A percentile compares a stretch with the other conserved stretches of the same genome.
phyloP scores from a whole-genome alignment of 2,113 vertebrate genomes.

The Vireo altiloquus region DNA sequence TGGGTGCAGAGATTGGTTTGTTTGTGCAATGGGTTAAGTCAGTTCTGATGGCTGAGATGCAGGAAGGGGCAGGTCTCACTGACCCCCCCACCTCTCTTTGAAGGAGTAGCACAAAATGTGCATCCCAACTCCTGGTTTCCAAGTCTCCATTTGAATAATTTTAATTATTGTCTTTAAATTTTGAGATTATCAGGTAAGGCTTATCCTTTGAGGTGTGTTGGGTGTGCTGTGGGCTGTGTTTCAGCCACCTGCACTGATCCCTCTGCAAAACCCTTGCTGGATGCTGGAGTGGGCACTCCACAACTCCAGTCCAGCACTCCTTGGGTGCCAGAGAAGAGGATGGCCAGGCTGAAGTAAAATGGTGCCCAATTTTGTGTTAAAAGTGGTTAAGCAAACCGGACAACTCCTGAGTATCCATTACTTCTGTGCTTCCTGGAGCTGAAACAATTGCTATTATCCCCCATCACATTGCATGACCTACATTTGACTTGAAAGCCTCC shows the following conservation, averaged over 20 bases:
- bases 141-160: neutral
- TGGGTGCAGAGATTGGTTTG: rapidly evolving
- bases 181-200: rapidly evolving
- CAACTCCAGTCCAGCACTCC: neutral
- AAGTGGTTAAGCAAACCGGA: neutral
- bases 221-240: neutral
- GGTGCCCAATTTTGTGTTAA: neutral
- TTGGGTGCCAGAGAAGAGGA: neutral
- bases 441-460: slow-evolving; percentile 70
- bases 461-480: slow-evolving; percentile 69
- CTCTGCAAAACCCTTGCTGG: neutral
- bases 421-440: slow-evolving; percentile 50
- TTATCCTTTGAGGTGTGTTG: neutral
- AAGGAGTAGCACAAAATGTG: neutral
- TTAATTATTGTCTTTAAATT: neutral
- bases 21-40: neutral
- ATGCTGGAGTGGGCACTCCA: neutral
- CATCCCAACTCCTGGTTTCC: neutral
- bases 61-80: neutral
- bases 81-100: neutral
- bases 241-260: neutral
- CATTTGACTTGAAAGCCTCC: slow-evolving; percentile 76
- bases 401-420: slow-evolving; percentile 46
- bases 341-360: neutral
- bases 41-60: neutral